These are phyloP conservation scores for Gastrophysa polygoni DNA, from an alignment of 2,888 invertebrate species.

Conservation along the genomic window DNA sequence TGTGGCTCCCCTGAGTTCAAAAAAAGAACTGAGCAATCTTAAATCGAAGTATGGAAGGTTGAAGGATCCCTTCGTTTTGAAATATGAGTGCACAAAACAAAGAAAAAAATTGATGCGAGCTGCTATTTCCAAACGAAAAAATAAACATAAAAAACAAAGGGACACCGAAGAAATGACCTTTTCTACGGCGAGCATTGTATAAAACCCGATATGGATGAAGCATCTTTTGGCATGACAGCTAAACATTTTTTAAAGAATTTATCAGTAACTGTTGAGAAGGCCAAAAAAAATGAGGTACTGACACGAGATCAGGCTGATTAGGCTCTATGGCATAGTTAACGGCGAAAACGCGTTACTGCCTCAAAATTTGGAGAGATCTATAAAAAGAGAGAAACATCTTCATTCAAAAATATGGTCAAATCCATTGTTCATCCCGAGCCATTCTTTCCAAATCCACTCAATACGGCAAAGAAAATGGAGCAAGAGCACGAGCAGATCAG, in stretches of 20 bases:
- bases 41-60: slow-evolving; percentile 2
- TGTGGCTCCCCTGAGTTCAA: not conserved
- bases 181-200: slow-evolving; percentile 1
- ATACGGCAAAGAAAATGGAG: slow-evolving; percentile 2
- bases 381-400: not conserved
- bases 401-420: not conserved
- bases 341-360: slow-evolving; percentile 12
- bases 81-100: slow-evolving; percentile 8
- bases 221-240: not conserved
- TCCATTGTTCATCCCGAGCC: not conserved
- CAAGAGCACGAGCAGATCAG: not conserved
- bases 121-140: slow-evolving; percentile 9
- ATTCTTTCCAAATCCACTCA: slow-evolving; percentile 8
- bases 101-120: slow-evolving; percentile 5
- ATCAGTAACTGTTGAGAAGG: slow-evolving; percentile 2
- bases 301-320: slow-evolving; percentile 3
- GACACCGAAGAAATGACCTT: not conserved
- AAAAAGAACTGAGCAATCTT: not conserved
- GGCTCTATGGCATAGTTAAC: slow-evolving; percentile 9
- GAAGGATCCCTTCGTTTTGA: slow-evolving; percentile 3
- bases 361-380: slow-evolving; percentile 13
- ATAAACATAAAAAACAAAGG: slow-evolving; percentile 5
- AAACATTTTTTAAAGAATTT: not conserved
- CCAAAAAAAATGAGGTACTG: not conserved
- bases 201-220: slow-evolving; percentile 10